A percentile compares a stretch with the other conserved stretches of the same genome.
Conservation (phyloP, 2,113 vertebrate species). For the Spheniscus mendiculus region DNA sequence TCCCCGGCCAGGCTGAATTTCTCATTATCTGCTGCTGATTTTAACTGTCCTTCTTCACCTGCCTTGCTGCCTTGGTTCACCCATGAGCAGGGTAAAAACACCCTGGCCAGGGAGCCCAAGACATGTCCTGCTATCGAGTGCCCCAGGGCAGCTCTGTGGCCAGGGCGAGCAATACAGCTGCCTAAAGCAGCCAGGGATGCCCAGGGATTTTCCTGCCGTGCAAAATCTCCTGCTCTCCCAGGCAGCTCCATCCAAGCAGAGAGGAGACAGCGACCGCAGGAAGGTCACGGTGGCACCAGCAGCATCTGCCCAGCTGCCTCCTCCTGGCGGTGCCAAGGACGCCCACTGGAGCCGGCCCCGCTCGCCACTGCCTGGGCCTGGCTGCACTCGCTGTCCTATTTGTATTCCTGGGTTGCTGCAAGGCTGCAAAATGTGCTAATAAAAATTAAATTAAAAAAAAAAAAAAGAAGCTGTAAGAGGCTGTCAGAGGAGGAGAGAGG, state of each 20-base stretch:
- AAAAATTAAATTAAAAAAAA: slow-evolving; percentile 20
- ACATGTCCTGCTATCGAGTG: rapidly evolving
- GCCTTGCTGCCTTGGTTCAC: not conserved
- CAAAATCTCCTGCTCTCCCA: not conserved
- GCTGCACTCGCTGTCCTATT: not conserved
- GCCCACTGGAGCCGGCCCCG: not conserved
- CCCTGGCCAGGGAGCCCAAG: rapidly evolving
- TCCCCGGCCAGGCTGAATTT: not conserved
- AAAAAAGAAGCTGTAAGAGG: too few species aligned
- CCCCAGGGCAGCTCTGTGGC: not conserved
- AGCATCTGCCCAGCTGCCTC: not conserved
- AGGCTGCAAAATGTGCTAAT: slow-evolving; percentile 45
- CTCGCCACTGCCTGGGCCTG: not conserved
- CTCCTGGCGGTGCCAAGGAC: not conserved
- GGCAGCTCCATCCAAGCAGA: not conserved
- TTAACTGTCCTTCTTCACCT: not conserved
- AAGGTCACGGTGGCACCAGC: not conserved
- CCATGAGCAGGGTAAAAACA: not conserved
- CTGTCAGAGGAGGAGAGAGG: not conserved
- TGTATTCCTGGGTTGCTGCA: slow-evolving; percentile 13
- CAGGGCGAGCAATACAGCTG: not conserved
- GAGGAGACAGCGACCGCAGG: rapidly evolving
- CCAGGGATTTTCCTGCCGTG: not conserved
- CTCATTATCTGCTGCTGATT: not conserved
- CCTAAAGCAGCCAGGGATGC: not conserved